These are phyloP conservation scores for Champsocephalus esox DNA, from an alignment of 2,797 vertebrate species.

Conservation along the genomic window DNA sequence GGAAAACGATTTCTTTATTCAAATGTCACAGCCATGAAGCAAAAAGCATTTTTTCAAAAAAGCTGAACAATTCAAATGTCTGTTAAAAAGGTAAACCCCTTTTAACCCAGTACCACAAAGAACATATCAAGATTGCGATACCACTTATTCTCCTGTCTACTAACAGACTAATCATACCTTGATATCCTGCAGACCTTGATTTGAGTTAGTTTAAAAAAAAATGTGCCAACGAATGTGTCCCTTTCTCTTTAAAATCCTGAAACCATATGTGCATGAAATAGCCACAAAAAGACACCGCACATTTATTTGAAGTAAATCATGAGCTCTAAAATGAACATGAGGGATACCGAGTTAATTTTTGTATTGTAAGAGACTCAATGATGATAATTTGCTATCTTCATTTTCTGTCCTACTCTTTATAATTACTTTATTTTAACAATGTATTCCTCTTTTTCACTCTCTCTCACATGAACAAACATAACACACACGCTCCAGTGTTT, in stretches of 20 bases:
- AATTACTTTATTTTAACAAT: not conserved
- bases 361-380: not conserved
- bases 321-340: not conserved
- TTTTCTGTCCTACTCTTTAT: not conserved
- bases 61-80: too few relatives aligned
- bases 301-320: not conserved
- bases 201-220: too few relatives aligned
- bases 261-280: not conserved
- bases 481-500: not conserved
- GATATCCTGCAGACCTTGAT: too few relatives aligned
- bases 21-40: too few relatives aligned
- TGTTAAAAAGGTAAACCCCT: too few relatives aligned
- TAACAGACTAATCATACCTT: too few relatives aligned
- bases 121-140: too few relatives aligned
- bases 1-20: too few relatives aligned
- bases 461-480: not conserved
- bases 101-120: too few relatives aligned
- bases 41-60: too few relatives aligned
- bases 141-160: too few relatives aligned
- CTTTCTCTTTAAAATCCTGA: not conserved
- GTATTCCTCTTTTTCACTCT: not conserved
- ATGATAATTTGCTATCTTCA: constrained; percentile 1
- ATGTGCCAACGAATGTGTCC: not conserved
- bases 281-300: not conserved
- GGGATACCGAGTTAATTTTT: not conserved